Evolutionary conservation across 2,888 invertebrate species (phyloP).

Genomic region (Margaritifera margaritifera): DNA sequence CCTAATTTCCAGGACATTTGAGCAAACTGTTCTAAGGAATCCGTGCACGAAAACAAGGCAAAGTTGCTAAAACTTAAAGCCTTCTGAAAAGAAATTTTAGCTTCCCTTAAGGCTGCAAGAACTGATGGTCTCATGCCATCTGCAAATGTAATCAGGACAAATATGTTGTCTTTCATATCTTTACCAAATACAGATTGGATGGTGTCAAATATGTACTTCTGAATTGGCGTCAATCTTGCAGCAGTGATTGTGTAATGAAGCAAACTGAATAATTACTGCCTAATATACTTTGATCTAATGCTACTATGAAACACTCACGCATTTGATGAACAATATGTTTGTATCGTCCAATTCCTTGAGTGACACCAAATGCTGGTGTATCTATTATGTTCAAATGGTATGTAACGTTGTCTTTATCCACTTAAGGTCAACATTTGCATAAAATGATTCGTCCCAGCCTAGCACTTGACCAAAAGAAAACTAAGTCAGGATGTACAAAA

Average conservation of each 20-base stretch:
- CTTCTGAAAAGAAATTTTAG: constrained; percentile 25
- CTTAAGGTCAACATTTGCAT: too few species aligned
- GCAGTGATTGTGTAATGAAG: constrained; percentile 38
- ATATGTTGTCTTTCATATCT: constrained; percentile 37
- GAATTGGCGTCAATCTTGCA: constrained; percentile 33
- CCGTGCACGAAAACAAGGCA: constrained; percentile 31
- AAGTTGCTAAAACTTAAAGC: constrained; percentile 40
- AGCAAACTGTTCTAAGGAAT: constrained; percentile 16
- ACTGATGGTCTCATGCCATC: constrained; percentile 42
- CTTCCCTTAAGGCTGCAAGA: constrained; percentile 28
- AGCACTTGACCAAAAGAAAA: too few species aligned
- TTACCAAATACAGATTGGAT: constrained; percentile 40
- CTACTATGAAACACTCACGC: constrained; percentile 20
- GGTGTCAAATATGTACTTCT: constrained; percentile 38
- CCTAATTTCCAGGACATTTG: constrained; percentile 41
- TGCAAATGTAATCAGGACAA: constrained; percentile 39
- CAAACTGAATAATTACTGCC: constrained; percentile 36
- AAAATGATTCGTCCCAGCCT: too few species aligned
- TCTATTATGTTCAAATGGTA: too few species aligned
- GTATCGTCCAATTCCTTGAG: constrained; percentile 31
- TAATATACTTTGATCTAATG: constrained; percentile 26
- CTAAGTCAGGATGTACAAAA: too few species aligned
- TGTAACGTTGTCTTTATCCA: too few species aligned
- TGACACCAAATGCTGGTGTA: too few species aligned
- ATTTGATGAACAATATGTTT: constrained; percentile 33